Percentiles rank a stretch among this genome's conserved stretches.
Evolutionary conservation across 2,888 invertebrate genomes (phyloP).

Genomic region (Diaphora mendica): DNA sequence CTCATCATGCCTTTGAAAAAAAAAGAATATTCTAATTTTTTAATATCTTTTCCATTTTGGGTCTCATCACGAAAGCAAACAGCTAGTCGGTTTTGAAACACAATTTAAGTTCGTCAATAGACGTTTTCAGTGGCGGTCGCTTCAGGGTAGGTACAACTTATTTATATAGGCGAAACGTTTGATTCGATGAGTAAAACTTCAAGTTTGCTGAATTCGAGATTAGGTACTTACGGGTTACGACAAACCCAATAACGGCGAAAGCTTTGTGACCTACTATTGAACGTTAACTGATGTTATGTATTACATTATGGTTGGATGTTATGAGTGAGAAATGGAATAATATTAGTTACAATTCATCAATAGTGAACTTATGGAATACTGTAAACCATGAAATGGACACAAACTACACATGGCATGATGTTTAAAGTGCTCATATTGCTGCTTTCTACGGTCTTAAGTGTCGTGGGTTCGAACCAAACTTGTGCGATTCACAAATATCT

Average conservation of each 20-base stretch:
- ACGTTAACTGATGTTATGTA: not conserved
- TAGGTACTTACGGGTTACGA: slow-evolving; percentile 26
- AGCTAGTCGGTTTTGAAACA: slow-evolving; percentile 65
- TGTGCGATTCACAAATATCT: too few species aligned
- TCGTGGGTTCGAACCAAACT: too few species aligned
- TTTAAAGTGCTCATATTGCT: too few species aligned
- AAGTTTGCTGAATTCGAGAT: slow-evolving; percentile 55
- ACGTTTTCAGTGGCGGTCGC: slow-evolving; percentile 55
- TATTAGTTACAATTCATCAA: not conserved
- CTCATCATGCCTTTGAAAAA: not conserved
- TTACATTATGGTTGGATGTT: not conserved
- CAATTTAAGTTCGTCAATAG: slow-evolving; percentile 79
- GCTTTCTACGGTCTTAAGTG: too few species aligned
- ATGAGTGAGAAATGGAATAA: not conserved
- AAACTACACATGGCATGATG: too few species aligned
- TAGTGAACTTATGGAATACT: not conserved
- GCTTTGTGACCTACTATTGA: slow-evolving; percentile 7
- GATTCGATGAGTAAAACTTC: slow-evolving; percentile 43
- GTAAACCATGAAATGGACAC: not conserved
- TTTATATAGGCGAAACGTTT: slow-evolving; percentile 55
- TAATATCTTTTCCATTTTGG: slow-evolving; percentile 59
- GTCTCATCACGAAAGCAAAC: slow-evolving; percentile 64
- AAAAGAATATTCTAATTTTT: slow-evolving; percentile 30
- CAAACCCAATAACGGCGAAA: slow-evolving; percentile 44
- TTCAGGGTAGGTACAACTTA: slow-evolving; percentile 54